Evolutionary conservation across 2,797 vertebrate species (phyloP).

Genomic region (Leptoclinus maculatus): DNA sequence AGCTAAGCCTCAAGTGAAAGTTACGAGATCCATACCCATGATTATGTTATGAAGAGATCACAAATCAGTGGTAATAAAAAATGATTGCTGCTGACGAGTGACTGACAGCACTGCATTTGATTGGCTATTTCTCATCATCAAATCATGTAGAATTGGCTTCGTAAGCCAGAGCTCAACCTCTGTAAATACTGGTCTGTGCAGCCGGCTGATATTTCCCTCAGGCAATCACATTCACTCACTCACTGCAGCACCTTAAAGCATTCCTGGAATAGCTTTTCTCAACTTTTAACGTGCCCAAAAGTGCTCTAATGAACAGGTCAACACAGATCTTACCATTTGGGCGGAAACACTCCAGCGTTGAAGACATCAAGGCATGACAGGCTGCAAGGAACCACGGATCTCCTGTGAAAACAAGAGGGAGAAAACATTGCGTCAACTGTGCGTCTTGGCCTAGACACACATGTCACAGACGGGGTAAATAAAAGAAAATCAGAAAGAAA

Average conservation of each 20-base stretch:
- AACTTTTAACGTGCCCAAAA: constrained; percentile 75
- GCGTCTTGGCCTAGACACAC: neutral
- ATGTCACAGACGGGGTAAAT: neutral
- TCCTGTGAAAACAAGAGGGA: constrained; percentile 44
- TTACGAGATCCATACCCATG: constrained; percentile 71
- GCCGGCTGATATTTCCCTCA: constrained; percentile 63
- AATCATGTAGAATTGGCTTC: constrained; percentile 62
- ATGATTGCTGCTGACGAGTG: constrained; percentile 67
- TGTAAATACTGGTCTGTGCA: constrained; percentile 69
- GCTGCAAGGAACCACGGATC: constrained; percentile 29
- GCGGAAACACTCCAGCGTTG: constrained; percentile 40
- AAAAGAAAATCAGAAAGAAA: neutral
- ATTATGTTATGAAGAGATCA: constrained; percentile 80
- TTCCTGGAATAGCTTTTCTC: constrained; percentile 75
- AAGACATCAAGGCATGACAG: constrained; percentile 47
- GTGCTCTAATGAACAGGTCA: constrained; percentile 77
- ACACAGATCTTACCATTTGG: constrained; percentile 77
- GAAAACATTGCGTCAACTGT: constrained; percentile 14
- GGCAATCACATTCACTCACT: constrained; percentile 71
- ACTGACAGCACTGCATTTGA: constrained; percentile 68
- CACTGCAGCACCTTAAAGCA: constrained; percentile 73
- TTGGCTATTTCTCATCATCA: constrained; percentile 65
- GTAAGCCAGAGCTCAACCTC: constrained; percentile 62
- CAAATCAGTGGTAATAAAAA: constrained; percentile 70
- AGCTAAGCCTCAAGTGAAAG: constrained; percentile 71